Base-by-base conservation (phyloP, 2,797 vertebrate genomes). In the Rhinoraja longicauda region DNA sequence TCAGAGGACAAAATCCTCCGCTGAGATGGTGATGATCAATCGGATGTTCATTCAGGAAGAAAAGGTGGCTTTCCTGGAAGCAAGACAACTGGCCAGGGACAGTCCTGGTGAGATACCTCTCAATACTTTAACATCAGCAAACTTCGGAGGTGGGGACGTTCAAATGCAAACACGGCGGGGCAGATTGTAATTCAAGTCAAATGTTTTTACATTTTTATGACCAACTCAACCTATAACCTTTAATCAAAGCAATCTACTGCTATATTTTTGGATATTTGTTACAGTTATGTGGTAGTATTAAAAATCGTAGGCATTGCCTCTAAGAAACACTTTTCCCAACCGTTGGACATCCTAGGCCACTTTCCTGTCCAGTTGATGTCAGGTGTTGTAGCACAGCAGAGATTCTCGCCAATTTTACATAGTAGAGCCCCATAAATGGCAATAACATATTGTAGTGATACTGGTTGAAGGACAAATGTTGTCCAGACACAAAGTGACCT, bases 21-120 rank as follows among this genome's bases (percentile, higher is more conserved):
- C 97, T 8, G 97, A 97, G 95, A 97, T 97, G 97, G 97, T 97
- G 95, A 97, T 97, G 97, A 94, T 97, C 94, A 96, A 97, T 94
- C 96, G 97, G 45, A 96, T 97, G 93, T 97, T 97, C 94, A 96
- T 97, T 64, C 97, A 97, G 94, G 96, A 97, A 0, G 97, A 97
- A 94, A 96, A 97, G 21, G 95, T 94, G 78, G 94, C 95, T 59
- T 95, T 97, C 57, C 95, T 93, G 0, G 96, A 97, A 94, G 97
- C 97, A 93, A 94, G 96, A 39, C 95, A 96, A 76, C 94, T 95
- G 94, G 96, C 96, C 86, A 95, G 96, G 82, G 95, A 96, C 94
- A 96, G 97, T 93, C 97, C 97, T 94, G 97, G 97, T 97, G 93
- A 95, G 96, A 94, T n/a, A 4, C 36, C 39, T 73, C 32, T 1